These are phyloP conservation scores for Trissonchulus sp. DNA, from an alignment of 2,888 invertebrate genomes.

Conservation along the genomic window DNA sequence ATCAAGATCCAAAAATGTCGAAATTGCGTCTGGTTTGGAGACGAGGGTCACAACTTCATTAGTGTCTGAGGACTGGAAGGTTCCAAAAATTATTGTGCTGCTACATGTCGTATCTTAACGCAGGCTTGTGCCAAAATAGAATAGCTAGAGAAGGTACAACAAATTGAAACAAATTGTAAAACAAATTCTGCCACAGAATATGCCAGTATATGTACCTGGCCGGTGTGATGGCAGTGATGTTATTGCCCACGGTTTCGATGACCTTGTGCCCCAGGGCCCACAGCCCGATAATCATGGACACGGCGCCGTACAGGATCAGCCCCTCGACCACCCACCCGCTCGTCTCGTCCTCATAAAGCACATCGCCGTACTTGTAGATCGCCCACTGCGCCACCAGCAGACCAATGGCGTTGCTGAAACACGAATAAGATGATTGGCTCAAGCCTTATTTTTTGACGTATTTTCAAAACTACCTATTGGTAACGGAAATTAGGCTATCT, in stretches of 20 bases:
- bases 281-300: constrained; percentile 33
- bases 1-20: no score
- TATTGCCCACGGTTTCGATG: constrained; percentile 34
- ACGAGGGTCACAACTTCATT: no score
- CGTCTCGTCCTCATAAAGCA: not conserved
- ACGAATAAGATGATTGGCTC: not conserved
- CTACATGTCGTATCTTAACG: no score
- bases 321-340: not conserved
- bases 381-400: constrained; percentile 43
- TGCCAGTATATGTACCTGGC: no score
- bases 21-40: no score
- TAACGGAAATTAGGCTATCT: not conserved
- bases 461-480: not conserved
- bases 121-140: no score
- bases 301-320: constrained; percentile 33
- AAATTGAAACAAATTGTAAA: no score
- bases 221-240: constrained; percentile 33
- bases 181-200: no score
- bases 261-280: constrained; percentile 35
- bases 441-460: not conserved
- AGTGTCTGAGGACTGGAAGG: no score
- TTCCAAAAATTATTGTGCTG: no score
- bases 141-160: no score
- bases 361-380: constrained; percentile 31
- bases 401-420: constrained; percentile 42